Evolutionary conservation across 2,797 vertebrate species (phyloP), one percentile per base, ranked within the genome.

Genomic region (Periophthalmus magnuspinnatus): DNA sequence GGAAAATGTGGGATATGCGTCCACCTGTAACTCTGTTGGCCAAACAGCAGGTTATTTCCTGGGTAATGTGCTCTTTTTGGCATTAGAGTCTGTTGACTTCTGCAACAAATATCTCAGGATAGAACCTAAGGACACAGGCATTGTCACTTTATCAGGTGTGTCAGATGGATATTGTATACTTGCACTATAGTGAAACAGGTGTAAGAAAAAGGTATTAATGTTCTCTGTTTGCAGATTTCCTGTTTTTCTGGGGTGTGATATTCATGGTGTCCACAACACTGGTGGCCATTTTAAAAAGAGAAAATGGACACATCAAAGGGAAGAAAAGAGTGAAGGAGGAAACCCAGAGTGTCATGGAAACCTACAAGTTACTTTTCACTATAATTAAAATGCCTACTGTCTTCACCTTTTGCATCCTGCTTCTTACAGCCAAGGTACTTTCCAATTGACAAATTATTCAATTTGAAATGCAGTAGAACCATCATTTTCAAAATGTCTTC

Each of bases 21-120:
- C 98, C 24, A 99, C 98, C 0, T 99, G 98, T 87, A 99, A 99
- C 91, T 98, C 97, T 0, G 97, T 99, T 80, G 98, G 98, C 14
- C 98, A 99, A 85, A 99, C 98, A 0, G 97, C 98, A 0, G 98
- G 98, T 2, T 99, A 99, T 88, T 99, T 99, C 86, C 85, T 99
- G 78, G 97, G 97, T 1, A 99, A 99, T 17, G 97, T 99, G 47
- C 93, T 99, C 41, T 99, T 99, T 87, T 86, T 99, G 79, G 97
- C 97, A 33, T 93, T 99, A 34, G 98, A 99, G 90, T 99, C 98
- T 1, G 81, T 95, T 2, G 94, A 96, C 74, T 99, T 99, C 89
- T 99, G 98, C 90, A 99, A 99, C 94, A 97, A 95, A 77, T 99
- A 99, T 84, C 91, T 99, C 88, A 94, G 97, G 47, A 84, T 84